A percentile compares a stretch with the other conserved stretches of the same genome.
Conservation (phyloP, 1,140 invertebrate species). For the Dryas iulia region DNA sequence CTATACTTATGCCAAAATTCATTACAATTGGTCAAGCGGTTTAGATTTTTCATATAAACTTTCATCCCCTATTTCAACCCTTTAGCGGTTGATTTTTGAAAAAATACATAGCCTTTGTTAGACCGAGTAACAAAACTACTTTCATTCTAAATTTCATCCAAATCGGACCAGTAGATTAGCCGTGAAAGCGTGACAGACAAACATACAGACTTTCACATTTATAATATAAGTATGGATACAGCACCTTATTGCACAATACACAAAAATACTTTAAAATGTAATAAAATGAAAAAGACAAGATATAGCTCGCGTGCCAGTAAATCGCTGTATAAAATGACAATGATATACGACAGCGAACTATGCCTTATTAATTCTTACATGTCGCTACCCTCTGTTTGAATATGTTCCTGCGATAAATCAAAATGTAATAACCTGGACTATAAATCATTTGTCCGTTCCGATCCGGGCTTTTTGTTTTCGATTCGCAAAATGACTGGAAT, state of each 20-base stretch:
- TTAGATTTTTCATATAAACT: no score
- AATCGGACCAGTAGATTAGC: no score
- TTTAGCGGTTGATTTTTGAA: no score
- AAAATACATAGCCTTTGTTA: no score
- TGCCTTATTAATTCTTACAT: constrained; percentile 28
- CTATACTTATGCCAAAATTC: no score
- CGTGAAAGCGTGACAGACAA: no score
- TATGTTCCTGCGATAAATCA: constrained; percentile 43
- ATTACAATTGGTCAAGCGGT: no score
- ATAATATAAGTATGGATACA: no score
- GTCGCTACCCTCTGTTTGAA: constrained; percentile 29
- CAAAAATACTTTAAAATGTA: background rate
- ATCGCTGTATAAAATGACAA: constrained; percentile 7
- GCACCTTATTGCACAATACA: background rate
- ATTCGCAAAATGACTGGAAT: background rate
- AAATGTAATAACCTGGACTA: constrained; percentile 48
- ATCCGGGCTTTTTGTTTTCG: background rate
- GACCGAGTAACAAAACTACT: no score
- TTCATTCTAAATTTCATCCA: no score
- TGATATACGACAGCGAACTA: constrained; percentile 20
- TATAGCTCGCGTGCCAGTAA: background rate
- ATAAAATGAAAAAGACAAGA: background rate
- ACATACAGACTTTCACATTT: no score
- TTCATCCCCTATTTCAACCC: no score
- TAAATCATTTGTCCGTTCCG: constrained; percentile 22